These are phyloP conservation scores for Cercopithecus mona DNA, from an alignment of 2,113 vertebrate species.

Conservation along the genomic window DNA sequence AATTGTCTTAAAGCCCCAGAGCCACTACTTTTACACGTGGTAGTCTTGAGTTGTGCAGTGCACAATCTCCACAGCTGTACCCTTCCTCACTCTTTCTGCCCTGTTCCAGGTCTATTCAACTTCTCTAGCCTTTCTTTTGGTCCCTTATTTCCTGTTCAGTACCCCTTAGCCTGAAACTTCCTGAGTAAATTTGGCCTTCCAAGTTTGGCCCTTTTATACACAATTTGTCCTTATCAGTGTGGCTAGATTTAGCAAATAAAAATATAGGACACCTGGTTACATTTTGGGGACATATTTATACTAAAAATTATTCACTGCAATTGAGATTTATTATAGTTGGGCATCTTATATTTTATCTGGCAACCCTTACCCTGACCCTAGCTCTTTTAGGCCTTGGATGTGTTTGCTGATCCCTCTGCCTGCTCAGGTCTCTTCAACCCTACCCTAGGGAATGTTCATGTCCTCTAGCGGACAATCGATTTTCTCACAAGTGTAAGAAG, in stretches of 20 bases:
- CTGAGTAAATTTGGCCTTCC: background rate
- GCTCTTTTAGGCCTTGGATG: background rate
- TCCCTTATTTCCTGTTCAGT: background rate
- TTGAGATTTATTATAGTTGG: background rate
- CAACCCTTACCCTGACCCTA: background rate
- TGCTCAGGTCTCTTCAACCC: background rate
- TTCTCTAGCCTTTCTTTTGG: background rate
- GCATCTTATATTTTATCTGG: background rate
- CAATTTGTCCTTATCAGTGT: background rate
- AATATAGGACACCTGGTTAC: background rate
- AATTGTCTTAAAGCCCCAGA: background rate
- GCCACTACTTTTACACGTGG: no score
- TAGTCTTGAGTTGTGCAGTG: background rate
- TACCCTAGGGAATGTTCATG: background rate
- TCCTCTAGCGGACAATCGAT: background rate
- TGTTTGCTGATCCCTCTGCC: background rate
- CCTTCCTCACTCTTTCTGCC: background rate
- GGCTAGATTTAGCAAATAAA: background rate
- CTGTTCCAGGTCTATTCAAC: background rate
- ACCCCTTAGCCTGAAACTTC: background rate
- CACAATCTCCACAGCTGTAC: background rate
- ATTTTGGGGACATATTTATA: background rate
- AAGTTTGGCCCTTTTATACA: background rate
- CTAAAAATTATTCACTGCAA: background rate
- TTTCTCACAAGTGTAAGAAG: background rate